Evolutionary conservation across 2,113 vertebrate genomes (phyloP), one percentile per base, ranked within the genome.

Genomic region (Mirounga angustirostris): DNA sequence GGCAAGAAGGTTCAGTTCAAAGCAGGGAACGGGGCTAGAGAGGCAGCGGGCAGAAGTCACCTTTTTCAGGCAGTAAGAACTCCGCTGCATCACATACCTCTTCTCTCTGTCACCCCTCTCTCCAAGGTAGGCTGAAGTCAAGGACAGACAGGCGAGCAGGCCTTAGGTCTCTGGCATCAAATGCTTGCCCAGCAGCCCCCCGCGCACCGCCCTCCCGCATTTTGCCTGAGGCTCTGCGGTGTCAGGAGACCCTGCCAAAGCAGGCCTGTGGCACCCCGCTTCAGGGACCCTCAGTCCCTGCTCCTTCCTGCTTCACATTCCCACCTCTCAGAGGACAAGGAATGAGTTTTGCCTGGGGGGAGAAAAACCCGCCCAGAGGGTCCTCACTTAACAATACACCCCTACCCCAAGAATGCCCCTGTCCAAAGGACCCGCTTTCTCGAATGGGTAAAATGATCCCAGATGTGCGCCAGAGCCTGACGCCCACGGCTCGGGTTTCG

Each of bases 71-170:
- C 8, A 0, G 83, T 0, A 1, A n/a, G 90, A 43, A 40, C 13
- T 2, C 1, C 0, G 8, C 21, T 26, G 50, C 1, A 0, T 69
- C 24, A 96, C 43, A 2, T 3, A 0, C 13, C n/a, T 43, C 26
- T 40, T 46, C 43, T 80, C 26, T 40, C 84, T 63, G 83, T 54
- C 61, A 28, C 50, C 9, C 3, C 6, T 56, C 78, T 65, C 65
- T 59, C 84, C 12, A n/a, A 93, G 93, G 2, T 46, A 97, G 96
- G 95, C 73, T 97, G 97, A 97, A 95, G 92, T 83, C 97, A 67
- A 97, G 95, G 98, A 98, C 86, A 22, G 89, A 97, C 81, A 94
- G 93, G 50, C 81, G 54, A 95, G 90, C 81, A 65, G 95, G 74
- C 94, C 89, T 54, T 97, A 97, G 89, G 95, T 74, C 84, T 94